Conservation (phyloP, 2,113 vertebrate genomes). For the Ameiurus melas region DNA sequence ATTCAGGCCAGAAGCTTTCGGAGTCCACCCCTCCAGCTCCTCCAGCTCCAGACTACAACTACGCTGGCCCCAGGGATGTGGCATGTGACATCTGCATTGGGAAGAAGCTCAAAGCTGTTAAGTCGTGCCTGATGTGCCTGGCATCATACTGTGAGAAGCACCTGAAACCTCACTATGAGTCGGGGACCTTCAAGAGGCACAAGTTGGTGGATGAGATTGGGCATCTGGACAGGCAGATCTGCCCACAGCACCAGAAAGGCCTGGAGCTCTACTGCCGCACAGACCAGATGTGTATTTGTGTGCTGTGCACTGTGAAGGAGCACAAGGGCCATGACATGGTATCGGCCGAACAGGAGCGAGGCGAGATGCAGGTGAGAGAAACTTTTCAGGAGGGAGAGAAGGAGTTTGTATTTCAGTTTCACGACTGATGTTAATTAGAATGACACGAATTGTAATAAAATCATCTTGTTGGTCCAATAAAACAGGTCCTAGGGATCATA, state of each 20-base stretch:
- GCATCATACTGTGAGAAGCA: conserved; percentile 89
- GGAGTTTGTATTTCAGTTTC: neutral
- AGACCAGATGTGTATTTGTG: conserved; percentile 72
- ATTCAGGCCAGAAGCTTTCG: conserved; percentile 46
- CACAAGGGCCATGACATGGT: conserved; percentile 81
- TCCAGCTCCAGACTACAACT: conserved; percentile 76
- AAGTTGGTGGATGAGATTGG: conserved; percentile 81
- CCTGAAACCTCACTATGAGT: conserved; percentile 85
- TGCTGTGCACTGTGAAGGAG: conserved; percentile 78
- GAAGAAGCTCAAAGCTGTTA: conserved; percentile 77
- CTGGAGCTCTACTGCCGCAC: conserved; percentile 78
- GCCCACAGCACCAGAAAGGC: conserved; percentile 76
- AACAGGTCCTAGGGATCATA: neutral
- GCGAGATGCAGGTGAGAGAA: conserved; percentile 68
- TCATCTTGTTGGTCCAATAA: neutral
- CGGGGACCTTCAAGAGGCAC: conserved; percentile 84
- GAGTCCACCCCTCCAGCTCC: conserved; percentile 70
- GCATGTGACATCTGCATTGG: conserved; percentile 82
- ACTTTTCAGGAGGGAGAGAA: neutral
- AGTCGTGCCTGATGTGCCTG: conserved; percentile 88
- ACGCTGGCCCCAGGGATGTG: conserved; percentile 71
- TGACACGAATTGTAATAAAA: too few relatives aligned
- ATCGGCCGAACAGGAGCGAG: conserved; percentile 75
- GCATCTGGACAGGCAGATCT: conserved; percentile 71
- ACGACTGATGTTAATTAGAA: neutral